Evolutionary conservation across 2,888 invertebrate genomes (phyloP).

Genomic region (Galeruca laticollis): DNA sequence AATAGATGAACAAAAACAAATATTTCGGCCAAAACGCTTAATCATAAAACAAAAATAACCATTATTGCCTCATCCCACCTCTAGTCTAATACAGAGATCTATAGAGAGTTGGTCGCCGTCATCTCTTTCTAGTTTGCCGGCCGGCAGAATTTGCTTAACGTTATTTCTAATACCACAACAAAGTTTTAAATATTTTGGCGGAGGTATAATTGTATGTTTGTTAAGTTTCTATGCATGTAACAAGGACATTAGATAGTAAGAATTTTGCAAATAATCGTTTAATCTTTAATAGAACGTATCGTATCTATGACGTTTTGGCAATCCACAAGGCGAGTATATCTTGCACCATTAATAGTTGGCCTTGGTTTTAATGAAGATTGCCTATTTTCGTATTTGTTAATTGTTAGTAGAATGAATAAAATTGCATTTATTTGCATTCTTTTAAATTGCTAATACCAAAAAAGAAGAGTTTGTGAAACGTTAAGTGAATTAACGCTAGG

Average conservation of each 20-base stretch:
- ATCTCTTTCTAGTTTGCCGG: neutral
- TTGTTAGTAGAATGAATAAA: neutral
- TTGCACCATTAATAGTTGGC: neutral
- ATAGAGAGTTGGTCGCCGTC: neutral
- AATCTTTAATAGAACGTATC: neutral
- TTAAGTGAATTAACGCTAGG: neutral
- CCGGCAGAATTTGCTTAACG: neutral
- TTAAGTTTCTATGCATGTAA: neutral
- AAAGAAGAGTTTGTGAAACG: neutral
- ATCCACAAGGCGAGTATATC: neutral
- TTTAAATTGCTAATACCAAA: neutral
- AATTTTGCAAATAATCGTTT: neutral
- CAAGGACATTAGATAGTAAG: slow-evolving; percentile 13
- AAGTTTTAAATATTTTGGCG: neutral
- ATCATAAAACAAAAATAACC: too few relatives aligned
- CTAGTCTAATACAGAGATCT: neutral
- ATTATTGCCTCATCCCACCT: neutral
- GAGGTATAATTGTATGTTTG: neutral
- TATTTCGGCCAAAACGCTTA: too few relatives aligned
- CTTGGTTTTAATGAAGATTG: slow-evolving; percentile 8
- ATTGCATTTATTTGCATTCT: neutral
- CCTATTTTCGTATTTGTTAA: neutral
- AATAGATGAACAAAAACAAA: too few relatives aligned
- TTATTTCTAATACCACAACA: neutral
- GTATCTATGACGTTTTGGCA: slow-evolving; percentile 6